These are phyloP conservation scores for Thymallus thymallus DNA, from an alignment of 2,113 vertebrate genomes.

Conservation along the genomic window DNA sequence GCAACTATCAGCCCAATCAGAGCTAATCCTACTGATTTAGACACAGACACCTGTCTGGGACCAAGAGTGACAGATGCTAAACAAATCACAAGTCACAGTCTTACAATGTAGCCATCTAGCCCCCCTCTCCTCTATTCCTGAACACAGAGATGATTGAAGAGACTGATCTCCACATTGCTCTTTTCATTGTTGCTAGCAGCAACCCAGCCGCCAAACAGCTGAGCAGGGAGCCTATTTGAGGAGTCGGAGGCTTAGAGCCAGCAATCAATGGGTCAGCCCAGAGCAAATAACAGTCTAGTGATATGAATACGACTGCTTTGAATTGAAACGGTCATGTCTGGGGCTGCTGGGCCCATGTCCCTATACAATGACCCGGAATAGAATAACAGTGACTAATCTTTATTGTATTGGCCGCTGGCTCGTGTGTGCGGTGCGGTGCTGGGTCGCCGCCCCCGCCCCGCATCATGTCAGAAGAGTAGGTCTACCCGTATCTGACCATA, in stretches of 20 bases:
- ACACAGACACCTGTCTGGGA: slow-evolving; percentile 72
- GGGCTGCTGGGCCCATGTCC: slow-evolving; percentile 50
- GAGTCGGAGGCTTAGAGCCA: slow-evolving; percentile 57
- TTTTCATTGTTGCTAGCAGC: slow-evolving; percentile 68
- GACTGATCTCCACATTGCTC: slow-evolving; percentile 71
- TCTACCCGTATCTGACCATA: slow-evolving; percentile 2
- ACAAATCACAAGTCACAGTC: slow-evolving; percentile 12
- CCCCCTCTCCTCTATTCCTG: slow-evolving; percentile 39
- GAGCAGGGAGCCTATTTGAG: slow-evolving; percentile 67
- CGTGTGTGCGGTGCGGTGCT: slow-evolving; percentile 37
- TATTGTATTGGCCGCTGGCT: slow-evolving; percentile 65
- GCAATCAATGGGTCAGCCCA: slow-evolving; percentile 67
- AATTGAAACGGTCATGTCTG: slow-evolving; percentile 63
- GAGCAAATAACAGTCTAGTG: slow-evolving; percentile 70
- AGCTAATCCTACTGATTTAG: slow-evolving; percentile 70
- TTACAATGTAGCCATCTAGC: not conserved
- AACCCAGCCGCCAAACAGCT: slow-evolving; percentile 71
- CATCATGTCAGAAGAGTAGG: not conserved
- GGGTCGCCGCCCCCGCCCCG: slow-evolving; percentile 34
- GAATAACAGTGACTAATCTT: slow-evolving; percentile 62
- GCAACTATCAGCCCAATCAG: slow-evolving; percentile 68
- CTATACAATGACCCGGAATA: slow-evolving; percentile 64
- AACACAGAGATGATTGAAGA: slow-evolving; percentile 61
- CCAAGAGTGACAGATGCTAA: slow-evolving; percentile 68
- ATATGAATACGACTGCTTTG: slow-evolving; percentile 73